Conservation (phyloP, 2,888 invertebrate genomes). For the Eristalis intricaria region DNA sequence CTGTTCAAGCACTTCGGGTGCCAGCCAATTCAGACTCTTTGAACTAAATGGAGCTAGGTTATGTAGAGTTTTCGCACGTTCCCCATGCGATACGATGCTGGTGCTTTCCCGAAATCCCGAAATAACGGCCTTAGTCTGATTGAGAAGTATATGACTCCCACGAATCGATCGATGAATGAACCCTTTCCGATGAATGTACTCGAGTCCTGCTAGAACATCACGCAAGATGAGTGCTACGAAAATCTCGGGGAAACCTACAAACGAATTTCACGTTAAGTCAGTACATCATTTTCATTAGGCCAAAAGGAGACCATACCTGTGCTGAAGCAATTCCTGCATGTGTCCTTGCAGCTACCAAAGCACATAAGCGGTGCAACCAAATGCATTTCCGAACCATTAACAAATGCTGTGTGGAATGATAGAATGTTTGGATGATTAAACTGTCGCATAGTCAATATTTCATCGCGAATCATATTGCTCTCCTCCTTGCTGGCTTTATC, state of each 20-base stretch:
- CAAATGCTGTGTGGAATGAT: slow-evolving; percentile 89
- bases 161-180: slow-evolving; percentile 93
- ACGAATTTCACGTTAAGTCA: background rate
- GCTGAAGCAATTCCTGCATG: slow-evolving; percentile 88
- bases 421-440: slow-evolving; percentile 91
- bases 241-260: slow-evolving; percentile 89
- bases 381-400: slow-evolving; percentile 89
- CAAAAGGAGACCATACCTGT: slow-evolving; percentile 74
- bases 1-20: slow-evolving; percentile 95
- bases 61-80: slow-evolving; percentile 86
- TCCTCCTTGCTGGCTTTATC: slow-evolving; percentile 86
- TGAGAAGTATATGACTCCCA: slow-evolving; percentile 92
- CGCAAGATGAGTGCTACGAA: slow-evolving; percentile 90
- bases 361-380: slow-evolving; percentile 92
- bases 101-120: slow-evolving; percentile 91
- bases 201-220: slow-evolving; percentile 89
- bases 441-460: slow-evolving; percentile 89
- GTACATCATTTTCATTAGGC: background rate
- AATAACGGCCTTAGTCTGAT: slow-evolving; percentile 86
- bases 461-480: slow-evolving; percentile 85
- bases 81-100: slow-evolving; percentile 87
- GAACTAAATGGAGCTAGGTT: slow-evolving; percentile 87
- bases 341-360: slow-evolving; percentile 91
- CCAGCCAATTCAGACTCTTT: slow-evolving; percentile 91
- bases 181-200: slow-evolving; percentile 92